Percentiles rank a stretch among this genome's conserved stretches.
Conservation (phyloP, 2,888 invertebrate species). For the Loripinus fragilis region DNA sequence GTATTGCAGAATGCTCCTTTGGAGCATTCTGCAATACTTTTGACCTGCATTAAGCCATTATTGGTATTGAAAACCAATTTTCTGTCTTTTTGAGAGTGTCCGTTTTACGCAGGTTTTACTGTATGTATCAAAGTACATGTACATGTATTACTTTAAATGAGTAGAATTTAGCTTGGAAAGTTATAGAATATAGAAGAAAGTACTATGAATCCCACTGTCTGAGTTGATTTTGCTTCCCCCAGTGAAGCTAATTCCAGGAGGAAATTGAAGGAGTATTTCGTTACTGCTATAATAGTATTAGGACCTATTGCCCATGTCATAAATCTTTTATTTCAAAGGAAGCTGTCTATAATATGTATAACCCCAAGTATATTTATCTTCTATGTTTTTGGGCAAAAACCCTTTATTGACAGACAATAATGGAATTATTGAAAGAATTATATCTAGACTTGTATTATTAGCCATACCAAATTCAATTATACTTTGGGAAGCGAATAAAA, state of each 20-base stretch:
- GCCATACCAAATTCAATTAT: not conserved
- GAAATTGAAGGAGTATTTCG: not conserved
- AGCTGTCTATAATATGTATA: not conserved
- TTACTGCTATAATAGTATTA: not conserved
- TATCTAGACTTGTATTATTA: not conserved
- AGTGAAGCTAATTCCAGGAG: not conserved
- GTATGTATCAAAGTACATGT: too few relatives aligned
- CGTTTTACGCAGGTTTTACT: too few relatives aligned
- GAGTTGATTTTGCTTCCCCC: not conserved
- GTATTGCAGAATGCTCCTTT: too few relatives aligned
- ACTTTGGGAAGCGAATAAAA: not conserved
- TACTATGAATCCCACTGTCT: not conserved
- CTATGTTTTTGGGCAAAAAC: not conserved
- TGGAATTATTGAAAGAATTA: constrained; percentile 11
- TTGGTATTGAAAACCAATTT: too few relatives aligned
- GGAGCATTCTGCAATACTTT: too few relatives aligned
- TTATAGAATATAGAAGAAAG: not conserved
- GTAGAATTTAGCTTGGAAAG: too few relatives aligned
- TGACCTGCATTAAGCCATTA: too few relatives aligned
- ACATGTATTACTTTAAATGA: too few relatives aligned
- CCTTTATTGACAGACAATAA: constrained; percentile 9
- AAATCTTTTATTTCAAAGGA: not conserved
- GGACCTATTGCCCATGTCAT: not conserved
- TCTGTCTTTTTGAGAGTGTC: too few relatives aligned
- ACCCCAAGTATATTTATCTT: not conserved